Conservation (phyloP, 2,888 invertebrate species). For the Hyposoter dolosus region DNA sequence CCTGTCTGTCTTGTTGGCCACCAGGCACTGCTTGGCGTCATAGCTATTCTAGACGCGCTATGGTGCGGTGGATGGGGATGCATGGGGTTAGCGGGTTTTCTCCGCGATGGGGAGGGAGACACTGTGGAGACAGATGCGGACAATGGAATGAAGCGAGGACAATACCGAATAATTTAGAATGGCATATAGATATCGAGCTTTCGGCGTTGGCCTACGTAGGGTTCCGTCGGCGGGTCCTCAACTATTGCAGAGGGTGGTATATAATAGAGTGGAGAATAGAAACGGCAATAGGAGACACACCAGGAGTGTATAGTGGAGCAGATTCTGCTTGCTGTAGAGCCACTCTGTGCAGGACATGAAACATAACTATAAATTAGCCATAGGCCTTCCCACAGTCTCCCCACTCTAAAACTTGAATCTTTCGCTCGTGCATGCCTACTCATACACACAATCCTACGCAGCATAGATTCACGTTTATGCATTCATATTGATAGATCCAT, state of each 20-base stretch:
- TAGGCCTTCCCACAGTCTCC: slow-evolving; percentile 67
- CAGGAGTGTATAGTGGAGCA: slow-evolving; percentile 45
- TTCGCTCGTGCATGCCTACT: not conserved
- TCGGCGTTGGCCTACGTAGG: slow-evolving; percentile 74
- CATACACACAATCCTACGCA: not conserved
- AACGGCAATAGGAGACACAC: slow-evolving; percentile 82
- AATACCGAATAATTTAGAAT: slow-evolving; percentile 84
- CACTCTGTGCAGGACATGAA: slow-evolving; percentile 83
- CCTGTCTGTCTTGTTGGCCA: slow-evolving; percentile 29
- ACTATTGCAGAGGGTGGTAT: slow-evolving; percentile 75
- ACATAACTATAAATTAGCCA: slow-evolving; percentile 83
- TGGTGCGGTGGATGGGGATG: slow-evolving; percentile 24
- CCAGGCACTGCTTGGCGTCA: slow-evolving; percentile 29
- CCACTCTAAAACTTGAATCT: slow-evolving; percentile 31
- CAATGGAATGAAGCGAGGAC: slow-evolving; percentile 84
- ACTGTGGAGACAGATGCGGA: slow-evolving; percentile 83
- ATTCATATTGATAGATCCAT: slow-evolving; percentile 28
- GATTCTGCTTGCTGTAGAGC: slow-evolving; percentile 69
- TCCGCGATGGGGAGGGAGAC: slow-evolving; percentile 62
- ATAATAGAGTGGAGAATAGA: slow-evolving; percentile 82
- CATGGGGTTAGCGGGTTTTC: slow-evolving; percentile 46
- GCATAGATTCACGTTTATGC: not conserved
- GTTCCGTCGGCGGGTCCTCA: slow-evolving; percentile 34
- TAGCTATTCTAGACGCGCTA: slow-evolving; percentile 40
- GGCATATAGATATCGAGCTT: slow-evolving; percentile 83